Evolutionary conservation across 2,797 vertebrate species (phyloP).

Genomic region (Pelodytes ibericus): DNA sequence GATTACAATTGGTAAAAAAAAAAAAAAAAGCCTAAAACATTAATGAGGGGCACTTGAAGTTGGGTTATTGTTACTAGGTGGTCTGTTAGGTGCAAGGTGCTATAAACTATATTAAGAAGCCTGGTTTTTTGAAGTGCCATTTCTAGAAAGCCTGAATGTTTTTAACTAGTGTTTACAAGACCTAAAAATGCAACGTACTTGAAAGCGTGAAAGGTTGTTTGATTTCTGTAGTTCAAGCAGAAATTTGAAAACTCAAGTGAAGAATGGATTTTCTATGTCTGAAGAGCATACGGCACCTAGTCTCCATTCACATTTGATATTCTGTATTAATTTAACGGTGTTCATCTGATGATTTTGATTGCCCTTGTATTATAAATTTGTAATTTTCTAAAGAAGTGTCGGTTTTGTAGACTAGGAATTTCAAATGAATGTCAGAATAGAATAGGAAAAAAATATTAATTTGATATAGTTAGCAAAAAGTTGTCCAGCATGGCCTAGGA

Average conservation of each 20-base stretch:
- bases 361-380: constrained; percentile 67
- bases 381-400: constrained; percentile 56
- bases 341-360: constrained; percentile 64
- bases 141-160: constrained; percentile 77
- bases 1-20: neutral
- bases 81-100: constrained; percentile 71
- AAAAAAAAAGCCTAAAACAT: constrained; percentile 46
- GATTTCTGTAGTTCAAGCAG: neutral
- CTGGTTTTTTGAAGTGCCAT: constrained; percentile 73
- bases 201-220: constrained; percentile 55
- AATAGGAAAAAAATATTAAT: constrained; percentile 43
- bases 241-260: neutral
- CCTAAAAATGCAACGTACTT: constrained; percentile 62
- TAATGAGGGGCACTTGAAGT: constrained; percentile 44
- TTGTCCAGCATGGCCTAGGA: constrained; percentile 6
- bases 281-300: constrained; percentile 26
- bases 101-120: constrained; percentile 67
- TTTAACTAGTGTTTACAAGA: constrained; percentile 78
- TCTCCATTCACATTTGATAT: constrained; percentile 36
- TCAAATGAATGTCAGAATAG: constrained; percentile 59
- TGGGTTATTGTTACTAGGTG: constrained; percentile 67
- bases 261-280: constrained; percentile 4
- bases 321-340: constrained; percentile 63
- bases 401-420: constrained; percentile 58
- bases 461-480: constrained; percentile 5